These are phyloP conservation scores for Leptothorax acervorum DNA, from an alignment of 2,888 invertebrate genomes.

Conservation along the genomic window DNA sequence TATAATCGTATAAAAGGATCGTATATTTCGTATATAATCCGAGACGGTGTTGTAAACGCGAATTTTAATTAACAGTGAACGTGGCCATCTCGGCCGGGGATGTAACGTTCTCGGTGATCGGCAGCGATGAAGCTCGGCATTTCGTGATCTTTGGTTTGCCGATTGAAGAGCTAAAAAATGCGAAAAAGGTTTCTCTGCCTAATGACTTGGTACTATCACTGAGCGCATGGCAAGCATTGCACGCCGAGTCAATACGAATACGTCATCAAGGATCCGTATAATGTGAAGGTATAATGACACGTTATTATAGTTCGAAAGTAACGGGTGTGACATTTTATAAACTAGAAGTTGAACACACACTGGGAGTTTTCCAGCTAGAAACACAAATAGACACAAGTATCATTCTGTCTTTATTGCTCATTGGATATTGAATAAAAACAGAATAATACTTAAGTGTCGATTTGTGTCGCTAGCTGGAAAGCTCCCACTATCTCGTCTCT, in stretches of 20 bases:
- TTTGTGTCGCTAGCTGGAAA: too few relatives aligned
- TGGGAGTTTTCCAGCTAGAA: too few relatives aligned
- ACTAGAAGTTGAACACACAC: background rate
- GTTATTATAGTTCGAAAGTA: background rate
- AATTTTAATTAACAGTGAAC: constrained; percentile 84
- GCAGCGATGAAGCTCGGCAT: constrained; percentile 86
- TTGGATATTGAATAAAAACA: too few relatives aligned
- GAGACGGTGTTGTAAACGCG: background rate
- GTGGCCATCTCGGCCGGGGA: constrained; percentile 88
- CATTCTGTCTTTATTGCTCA: too few relatives aligned
- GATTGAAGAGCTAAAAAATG: constrained; percentile 87
- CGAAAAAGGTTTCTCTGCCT: constrained; percentile 86
- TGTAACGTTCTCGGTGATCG: constrained; percentile 87
- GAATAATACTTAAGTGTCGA: too few relatives aligned
- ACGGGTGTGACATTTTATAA: background rate
- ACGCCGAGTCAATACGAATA: constrained; percentile 86
- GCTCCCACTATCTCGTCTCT: too few relatives aligned
- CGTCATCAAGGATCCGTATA: constrained; percentile 80
- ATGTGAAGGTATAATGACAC: constrained; percentile 84
- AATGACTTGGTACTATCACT: constrained; percentile 87
- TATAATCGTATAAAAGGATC: too few relatives aligned
- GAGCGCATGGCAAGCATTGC: constrained; percentile 88
- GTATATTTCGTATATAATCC: too few relatives aligned
- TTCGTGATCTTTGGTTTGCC: constrained; percentile 87
- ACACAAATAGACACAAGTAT: too few relatives aligned